Base-by-base conservation (phyloP, 2,113 vertebrate species). In the Passer domesticus region DNA sequence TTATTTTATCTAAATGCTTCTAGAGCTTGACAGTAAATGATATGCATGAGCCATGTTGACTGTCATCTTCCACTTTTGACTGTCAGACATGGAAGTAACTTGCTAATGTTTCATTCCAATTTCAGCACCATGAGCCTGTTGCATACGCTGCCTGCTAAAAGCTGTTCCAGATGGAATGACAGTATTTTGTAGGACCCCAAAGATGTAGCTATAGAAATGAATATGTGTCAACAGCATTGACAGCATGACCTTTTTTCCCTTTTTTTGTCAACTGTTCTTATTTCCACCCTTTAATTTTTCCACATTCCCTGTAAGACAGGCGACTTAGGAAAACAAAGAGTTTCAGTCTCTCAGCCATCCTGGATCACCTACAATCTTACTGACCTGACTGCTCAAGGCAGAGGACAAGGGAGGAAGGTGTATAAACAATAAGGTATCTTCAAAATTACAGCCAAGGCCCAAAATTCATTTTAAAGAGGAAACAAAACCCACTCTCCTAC, bases 41-140 rank as follows among this genome's bases (percentile, higher is more conserved):
- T 82, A 94, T 64, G 49, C 37, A 94, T 75, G 62, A 92, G 78
- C 89, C 90, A 95, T 37, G 83, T 68, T 72, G 95, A 92, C 85
- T 86, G 93, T 62, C 87, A 81, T 92, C 81, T 85, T 91, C 90
- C 69, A 92, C 50, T 91, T 94, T 22, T 94, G 82, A 87, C 93
- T 95, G 89, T 73, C 94, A 96, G 95, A 94, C 92, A 92, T 22
- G 59, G 49, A 79, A 90, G 88, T 50, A 90, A 96, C 90, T 93
- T 86, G 79, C 59, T 95, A 90, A 90, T 37, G 78, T 75, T 93
- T 76, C 77, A 25, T 64, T 96, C 90, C 80, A 92, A 89, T 75
- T 83, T 79, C 93, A 84, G 88, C 4, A 1, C 58, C 78, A 53
- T 16, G 83, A 90, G 80, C 76, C 74, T 80, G 59, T 75, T 85